Base-by-base conservation (phyloP, 2,888 invertebrate genomes). In the Melitaea athalia region DNA sequence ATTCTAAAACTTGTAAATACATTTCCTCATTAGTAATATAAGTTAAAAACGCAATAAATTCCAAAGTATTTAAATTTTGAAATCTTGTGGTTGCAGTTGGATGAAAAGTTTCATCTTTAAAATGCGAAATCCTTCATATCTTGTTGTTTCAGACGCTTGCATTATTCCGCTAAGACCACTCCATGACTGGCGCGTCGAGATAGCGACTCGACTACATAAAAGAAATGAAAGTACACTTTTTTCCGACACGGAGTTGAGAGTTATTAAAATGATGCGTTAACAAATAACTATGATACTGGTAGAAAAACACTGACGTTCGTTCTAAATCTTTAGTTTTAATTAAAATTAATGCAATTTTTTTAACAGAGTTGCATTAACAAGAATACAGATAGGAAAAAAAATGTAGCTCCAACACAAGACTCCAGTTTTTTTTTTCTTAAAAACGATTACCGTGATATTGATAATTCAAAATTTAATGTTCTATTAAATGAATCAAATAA, bases 61-160 rank as follows among this genome's bases (percentile, higher is more conserved):
- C 24, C 31, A 61, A 61, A 61, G 55, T 55, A 67, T 67, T 67
- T 67, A 61, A 67, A 67, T 62, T 67, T 67, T 69, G 67, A 69
- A 74, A 72, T 71, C 63, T 60, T 24, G 60, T 12, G 63, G 66
- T 57, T 62, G 49, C 66, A 63, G 66, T 61, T 24, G 57, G 38
- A 50, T 55, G 60, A 70, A 70, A 70, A 67, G 67, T 67, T 64
- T 55, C 49, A 61, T 62, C 59, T 70, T 70, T 68, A 64, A 68
- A 70, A 70, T 67, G 50, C 64, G 64, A 70, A 67, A 70, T 67
- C 64, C 67, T 59, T 70, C 70, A 67, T 70, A 67, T 64, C 70
- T 67, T 70, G 67, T 70, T 70, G 70, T 70, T 70, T 67, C 70
- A 70, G 62, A 63, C 53, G 67, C 67, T 53, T 70, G 70, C 67